Conservation (phyloP, 2,113 vertebrate genomes). For the Erythrocercus mccallii region DNA sequence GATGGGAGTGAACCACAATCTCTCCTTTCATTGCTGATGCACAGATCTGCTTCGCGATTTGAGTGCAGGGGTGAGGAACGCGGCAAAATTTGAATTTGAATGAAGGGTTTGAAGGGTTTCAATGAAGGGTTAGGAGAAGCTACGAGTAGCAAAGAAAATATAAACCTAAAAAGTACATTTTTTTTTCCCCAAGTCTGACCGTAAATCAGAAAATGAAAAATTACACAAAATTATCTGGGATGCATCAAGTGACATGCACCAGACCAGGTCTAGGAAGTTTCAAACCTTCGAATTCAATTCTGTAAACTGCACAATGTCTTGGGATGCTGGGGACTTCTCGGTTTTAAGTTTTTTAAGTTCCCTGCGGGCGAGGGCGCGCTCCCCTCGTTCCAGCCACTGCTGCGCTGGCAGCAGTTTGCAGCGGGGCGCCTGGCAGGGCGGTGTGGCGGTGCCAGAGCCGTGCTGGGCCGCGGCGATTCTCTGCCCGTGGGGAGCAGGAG, state of each 20-base stretch:
- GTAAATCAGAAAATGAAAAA: neutral
- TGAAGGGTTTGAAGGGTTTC: too few relatives aligned
- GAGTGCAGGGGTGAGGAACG: neutral
- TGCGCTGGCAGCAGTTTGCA: neutral
- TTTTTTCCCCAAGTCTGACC: neutral
- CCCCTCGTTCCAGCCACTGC: rapidly evolving
- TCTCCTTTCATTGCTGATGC: neutral
- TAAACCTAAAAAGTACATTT: neutral
- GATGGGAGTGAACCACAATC: neutral
- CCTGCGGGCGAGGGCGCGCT: neutral
- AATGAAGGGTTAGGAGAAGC: neutral
- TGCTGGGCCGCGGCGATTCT: neutral
- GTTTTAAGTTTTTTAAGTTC: rapidly evolving
- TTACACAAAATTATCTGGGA: rapidly evolving
- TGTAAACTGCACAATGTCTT: rapidly evolving
- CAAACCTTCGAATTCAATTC: rapidly evolving
- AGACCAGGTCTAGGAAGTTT: neutral
- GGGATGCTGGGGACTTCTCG: neutral
- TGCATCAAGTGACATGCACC: neutral
- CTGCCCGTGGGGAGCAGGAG: neutral
- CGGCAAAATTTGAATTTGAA: neutral
- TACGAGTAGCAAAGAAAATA: neutral
- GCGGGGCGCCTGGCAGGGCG: neutral
- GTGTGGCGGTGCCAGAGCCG: neutral
- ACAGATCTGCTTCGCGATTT: neutral